Conservation (phyloP, 1,140 invertebrate species). For the Vanessa tameamea region DNA sequence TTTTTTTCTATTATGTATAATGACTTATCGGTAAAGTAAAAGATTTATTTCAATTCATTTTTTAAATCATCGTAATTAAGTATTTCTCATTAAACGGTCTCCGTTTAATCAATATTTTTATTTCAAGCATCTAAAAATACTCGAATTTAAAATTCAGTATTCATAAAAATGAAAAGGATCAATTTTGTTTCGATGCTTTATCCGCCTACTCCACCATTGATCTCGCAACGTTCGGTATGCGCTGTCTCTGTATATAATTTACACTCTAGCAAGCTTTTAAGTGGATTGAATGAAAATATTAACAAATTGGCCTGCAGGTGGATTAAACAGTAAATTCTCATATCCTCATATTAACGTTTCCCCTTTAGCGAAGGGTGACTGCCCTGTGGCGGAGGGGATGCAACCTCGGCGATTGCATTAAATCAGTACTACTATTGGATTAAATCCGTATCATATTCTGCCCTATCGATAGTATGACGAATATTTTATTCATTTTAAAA, state of each 20-base stretch:
- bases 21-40: too few species aligned
- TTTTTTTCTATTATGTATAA: too few species aligned
- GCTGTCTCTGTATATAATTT: slow-evolving; percentile 35
- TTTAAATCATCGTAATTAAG: too few species aligned
- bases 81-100: background rate
- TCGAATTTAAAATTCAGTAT: slow-evolving; percentile 14
- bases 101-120: background rate
- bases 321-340: slow-evolving; percentile 80
- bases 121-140: slow-evolving; percentile 5
- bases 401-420: slow-evolving; percentile 76
- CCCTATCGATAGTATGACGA: slow-evolving; percentile 12
- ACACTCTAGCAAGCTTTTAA: slow-evolving; percentile 58
- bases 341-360: slow-evolving; percentile 77
- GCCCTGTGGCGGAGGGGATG: slow-evolving; percentile 63
- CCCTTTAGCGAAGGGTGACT: slow-evolving; percentile 69
- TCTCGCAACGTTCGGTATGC: slow-evolving; percentile 36
- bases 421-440: slow-evolving; percentile 72
- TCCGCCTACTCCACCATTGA: slow-evolving; percentile 31
- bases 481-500: slow-evolving; percentile 3
- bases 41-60: too few species aligned
- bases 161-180: slow-evolving; percentile 27
- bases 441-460: slow-evolving; percentile 59
- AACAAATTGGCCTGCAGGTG: slow-evolving; percentile 77
- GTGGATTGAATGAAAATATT: slow-evolving; percentile 80
- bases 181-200: slow-evolving; percentile 23